Base-by-base conservation (phyloP, 2,888 invertebrate genomes). In the Smittia aterrima region DNA sequence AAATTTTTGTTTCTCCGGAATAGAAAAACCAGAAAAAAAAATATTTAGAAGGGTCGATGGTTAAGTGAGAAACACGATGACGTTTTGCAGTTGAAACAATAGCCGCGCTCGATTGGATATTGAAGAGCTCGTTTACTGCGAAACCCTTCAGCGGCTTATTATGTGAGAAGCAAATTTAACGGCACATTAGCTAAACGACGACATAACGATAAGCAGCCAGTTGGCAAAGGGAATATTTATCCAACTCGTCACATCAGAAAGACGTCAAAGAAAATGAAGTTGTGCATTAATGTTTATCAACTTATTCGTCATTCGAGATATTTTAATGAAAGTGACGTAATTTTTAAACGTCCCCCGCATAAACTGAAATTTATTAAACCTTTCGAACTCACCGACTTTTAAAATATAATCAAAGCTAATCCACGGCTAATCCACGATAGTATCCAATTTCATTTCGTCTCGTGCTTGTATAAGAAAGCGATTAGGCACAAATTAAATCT, bases 141-240 rank as follows among this genome's bases (percentile, higher is more conserved):
- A 47, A 47, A 16, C 47, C 11, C 16, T 47, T 47, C 16, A n/a
- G 47, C 4, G n/a, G 32, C 3, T 47, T 47, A 47, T 47, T 2
- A 47, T 16, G 47, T 47, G 47, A 47, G 47, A 47, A 47, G n/a
- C 16, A n/a, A 47, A 47, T 47, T 47, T 47, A 47, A 47, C 47
- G 47, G 47, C 47, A 47, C 47, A 47, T 47, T 47, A 47, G 47
- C 16, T 47, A 16, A 47, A 32, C 32, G 32, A 9, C 32, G 47
- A 16, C 11, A 47, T 47, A n/a, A 47, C 47, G 32, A 32, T 47
- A n/a, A 47, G 47, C 47, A 47, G 47, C 4, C 47, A 47, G 16
- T n/a, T 47, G 47, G 16, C 11, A 16, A n/a, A 13, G 11, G 47
- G 16, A 7, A 38, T n/a, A n/a, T n/a, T n/a, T n/a, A n/a, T n/a